Evolutionary conservation across 2,888 invertebrate species (phyloP).

Genomic region (Eulithis testata): DNA sequence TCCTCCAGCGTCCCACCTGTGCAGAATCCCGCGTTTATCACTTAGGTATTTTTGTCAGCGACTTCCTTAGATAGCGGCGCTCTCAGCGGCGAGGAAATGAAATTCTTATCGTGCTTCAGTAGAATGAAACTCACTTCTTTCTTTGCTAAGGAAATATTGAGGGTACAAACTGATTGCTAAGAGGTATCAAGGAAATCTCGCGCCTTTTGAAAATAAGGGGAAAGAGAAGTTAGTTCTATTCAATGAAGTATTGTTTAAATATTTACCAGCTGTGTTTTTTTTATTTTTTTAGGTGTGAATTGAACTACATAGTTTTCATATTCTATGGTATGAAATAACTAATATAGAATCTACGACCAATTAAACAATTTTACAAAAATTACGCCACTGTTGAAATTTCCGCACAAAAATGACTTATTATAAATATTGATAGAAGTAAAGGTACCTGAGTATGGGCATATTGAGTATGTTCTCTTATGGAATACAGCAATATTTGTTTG

Average conservation of each 20-base stretch:
- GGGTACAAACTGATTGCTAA: slow-evolving; percentile 73
- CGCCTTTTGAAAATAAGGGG: slow-evolving; percentile 54
- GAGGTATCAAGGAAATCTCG: slow-evolving; percentile 69
- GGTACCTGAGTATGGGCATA: too few species aligned
- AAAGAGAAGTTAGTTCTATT: slow-evolving; percentile 8
- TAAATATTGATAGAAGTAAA: too few species aligned
- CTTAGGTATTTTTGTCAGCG: slow-evolving; percentile 80
- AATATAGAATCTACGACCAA: too few species aligned
- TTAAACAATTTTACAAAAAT: too few species aligned
- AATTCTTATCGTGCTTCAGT: slow-evolving; percentile 83
- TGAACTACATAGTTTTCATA: too few species aligned
- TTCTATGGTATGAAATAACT: too few species aligned
- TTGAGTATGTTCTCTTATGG: not conserved
- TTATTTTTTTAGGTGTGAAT: too few species aligned
- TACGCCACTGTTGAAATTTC: too few species aligned
- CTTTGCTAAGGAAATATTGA: slow-evolving; percentile 79
- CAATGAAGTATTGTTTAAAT: not conserved
- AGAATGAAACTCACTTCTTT: slow-evolving; percentile 77
- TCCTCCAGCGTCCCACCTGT: slow-evolving; percentile 56
- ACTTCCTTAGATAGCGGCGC: slow-evolving; percentile 80
- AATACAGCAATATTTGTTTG: too few species aligned
- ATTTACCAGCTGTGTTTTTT: not conserved
- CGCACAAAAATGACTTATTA: too few species aligned
- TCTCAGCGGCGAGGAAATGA: slow-evolving; percentile 81
- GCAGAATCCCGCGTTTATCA: slow-evolving; percentile 79